Base-by-base conservation (phyloP, 2,113 vertebrate species). In the Chelonoidis abingdonii region DNA sequence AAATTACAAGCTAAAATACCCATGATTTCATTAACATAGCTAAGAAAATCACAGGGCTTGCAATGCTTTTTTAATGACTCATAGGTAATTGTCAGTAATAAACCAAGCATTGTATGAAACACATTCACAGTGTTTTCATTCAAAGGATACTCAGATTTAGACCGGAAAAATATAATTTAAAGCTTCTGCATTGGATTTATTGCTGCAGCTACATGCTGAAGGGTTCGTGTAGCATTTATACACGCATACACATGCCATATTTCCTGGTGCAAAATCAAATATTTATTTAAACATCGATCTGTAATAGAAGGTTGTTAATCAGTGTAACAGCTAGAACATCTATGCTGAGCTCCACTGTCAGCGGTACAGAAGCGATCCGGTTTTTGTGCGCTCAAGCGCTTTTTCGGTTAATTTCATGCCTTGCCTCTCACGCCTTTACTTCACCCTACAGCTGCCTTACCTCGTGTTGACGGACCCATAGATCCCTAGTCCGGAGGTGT, bases 161-260 rank as follows among this genome's bases (percentile, higher is more conserved):
- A 41, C 12, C 1, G 59, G 49, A 25, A 10, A 65, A 41, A 69
- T 24, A 80, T 10, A 8, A 31, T 0, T 22, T 24, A 8, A 44
- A 79, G 1, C 6, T 35, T 0, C 0, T 7, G 13, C 10, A 6
- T 8, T 25, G 2, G 1, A 4, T 52, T 19, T 7, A 5, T 16
- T 44, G 31, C n/a, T 24, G 1, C 8, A 24, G 53, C 84, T 22
- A 57, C 2, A 3, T 24, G 3, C 4, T 22, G 22, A 86, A 69
- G 6, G 22, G 29, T 24, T 25, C 41, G 24, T 80, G 85, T 4
- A 69, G 41, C 21, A 80, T 0, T 25, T 1, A 8, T 2, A 1
- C 5, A 35, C 1, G 19, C 65, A 80, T 65, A 83, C 31, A 8
- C 35, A 31, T 25, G 80, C 44, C 41, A 47, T 31, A 29, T 76